Evolutionary conservation across 2,888 invertebrate genomes (phyloP), one percentile per base, ranked within the genome.

Genomic region (Argyresthia goedartella): DNA sequence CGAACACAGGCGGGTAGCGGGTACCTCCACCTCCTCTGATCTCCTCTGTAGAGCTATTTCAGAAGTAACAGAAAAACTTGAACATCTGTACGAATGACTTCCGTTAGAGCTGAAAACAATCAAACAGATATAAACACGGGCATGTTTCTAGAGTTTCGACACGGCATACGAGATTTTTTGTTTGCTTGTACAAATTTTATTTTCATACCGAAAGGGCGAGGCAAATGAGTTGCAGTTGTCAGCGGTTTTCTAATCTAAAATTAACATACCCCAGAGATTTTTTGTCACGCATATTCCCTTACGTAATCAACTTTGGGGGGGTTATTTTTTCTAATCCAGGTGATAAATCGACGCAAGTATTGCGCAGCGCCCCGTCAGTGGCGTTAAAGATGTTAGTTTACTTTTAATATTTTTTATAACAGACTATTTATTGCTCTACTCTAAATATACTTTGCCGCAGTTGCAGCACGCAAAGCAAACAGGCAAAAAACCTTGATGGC

Each of bases 281-380:
- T 59, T 57, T 16, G 47, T 54, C 55, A 55, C 53, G 49, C 53
- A 50, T 55, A 51, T 53, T 55, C 56, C 56, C 56, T 54, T 56
- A 51, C 47, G 59, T 57, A 57, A 64, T 59, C 57, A 62, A 64
- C 61, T 64, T 56, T 33, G 56, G 60, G n/a, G 67, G 62, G 65
- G 62, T 66, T 42, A 60, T 73, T 76, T 74, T 60, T 80, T 55
- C 74, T 66, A 70, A 71, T 70, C 74, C 78, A 77, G 73, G 75
- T 80, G 79, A 77, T 75, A 70, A 73, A 74, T 73, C 64, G 65
- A 65, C 70, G 70, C 70, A 50, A 53, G 50, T 52, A 49, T 51
- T 47, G 69, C 66, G 59, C 50, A 53, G 60, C 60, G 56, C 57
- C 66, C 74, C 64, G 4, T 11, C 39, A 39, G 25, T 6, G 25